These are phyloP conservation scores for Falco biarmicus DNA, from an alignment of 2,797 vertebrate genomes.

Conservation along the genomic window DNA sequence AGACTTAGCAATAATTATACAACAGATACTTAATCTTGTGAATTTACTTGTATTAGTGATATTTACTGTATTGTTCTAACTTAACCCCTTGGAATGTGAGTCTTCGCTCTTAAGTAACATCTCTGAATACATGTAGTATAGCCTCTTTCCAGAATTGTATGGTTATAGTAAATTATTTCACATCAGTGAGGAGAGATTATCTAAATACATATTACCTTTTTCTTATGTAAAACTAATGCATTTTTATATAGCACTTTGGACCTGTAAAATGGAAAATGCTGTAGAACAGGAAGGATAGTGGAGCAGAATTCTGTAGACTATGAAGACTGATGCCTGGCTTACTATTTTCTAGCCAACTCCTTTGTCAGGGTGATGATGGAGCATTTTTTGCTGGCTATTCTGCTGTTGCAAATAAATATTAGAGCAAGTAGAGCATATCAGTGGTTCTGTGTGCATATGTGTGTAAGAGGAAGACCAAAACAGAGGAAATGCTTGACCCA, in stretches of 20 bases:
- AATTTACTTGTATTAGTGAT: slow-evolving; percentile 75
- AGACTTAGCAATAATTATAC: slow-evolving; percentile 84
- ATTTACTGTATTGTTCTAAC: slow-evolving; percentile 78
- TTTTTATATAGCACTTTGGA: slow-evolving; percentile 65
- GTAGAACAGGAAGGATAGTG: neutral
- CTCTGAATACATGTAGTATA: slow-evolving; percentile 64
- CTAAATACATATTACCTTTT: slow-evolving; percentile 56
- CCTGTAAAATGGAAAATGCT: slow-evolving; percentile 43
- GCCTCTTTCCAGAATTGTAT: slow-evolving; percentile 58
- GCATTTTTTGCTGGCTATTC: neutral
- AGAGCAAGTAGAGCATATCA: neutral
- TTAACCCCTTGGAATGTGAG: slow-evolving; percentile 75
- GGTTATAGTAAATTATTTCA: slow-evolving; percentile 68
- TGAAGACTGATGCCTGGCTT: neutral
- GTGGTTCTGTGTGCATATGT: neutral
- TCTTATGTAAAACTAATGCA: slow-evolving; percentile 44
- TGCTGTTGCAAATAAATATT: neutral
- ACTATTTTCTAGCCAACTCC: neutral
- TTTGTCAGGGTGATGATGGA: neutral
- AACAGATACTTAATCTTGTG: slow-evolving; percentile 76
- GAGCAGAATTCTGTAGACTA: neutral
- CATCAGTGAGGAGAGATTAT: slow-evolving; percentile 28
- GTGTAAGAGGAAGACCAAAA: neutral
- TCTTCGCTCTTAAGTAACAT: slow-evolving; percentile 71
- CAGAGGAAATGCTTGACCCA: neutral